Evolutionary conservation across 2,113 vertebrate species (phyloP), one percentile per base, ranked within the genome.

Genomic region (Gracilinanus agilis): DNA sequence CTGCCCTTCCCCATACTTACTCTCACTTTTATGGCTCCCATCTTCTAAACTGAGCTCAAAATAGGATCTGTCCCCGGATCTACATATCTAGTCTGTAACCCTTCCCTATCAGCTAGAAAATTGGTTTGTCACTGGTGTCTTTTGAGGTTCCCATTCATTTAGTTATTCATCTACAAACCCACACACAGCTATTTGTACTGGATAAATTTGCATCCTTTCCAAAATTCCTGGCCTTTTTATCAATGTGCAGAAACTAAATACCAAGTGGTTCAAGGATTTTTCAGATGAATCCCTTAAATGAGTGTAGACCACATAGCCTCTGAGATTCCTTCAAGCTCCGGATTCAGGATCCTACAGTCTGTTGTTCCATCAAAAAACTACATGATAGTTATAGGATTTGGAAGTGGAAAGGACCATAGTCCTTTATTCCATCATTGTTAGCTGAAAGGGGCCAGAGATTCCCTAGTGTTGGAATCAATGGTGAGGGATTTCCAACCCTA

Each of bases 1-100:
- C 9, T 83, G 67, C n/a, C 55, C n/a, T 83, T 94, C 93, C 49
- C 92, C 90, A 54, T n/a, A 61, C 61, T 93, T 40, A 40, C n/a
- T 40, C 21, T 19, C n/a, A 83, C 67, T 27, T 67, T 67, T 11
- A 67, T 67, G 58, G 27, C 58, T 54, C 91, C 53, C 90, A 27
- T 24, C n/a, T 96, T 58, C 54, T 92, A 67, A 92, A 90, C 56
- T 25, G 83, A 90, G 91, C 34, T 27, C 54, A 92, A 49, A 8
- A 24, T 9, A 89, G 2, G 9, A 8, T 23, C n/a, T 27, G 54
- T 21, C 16, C 49, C 61, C 24, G 54, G 34, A 19, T 93, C 54
- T 67, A n/a, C 53, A 83, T 16, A 83, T 40, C n/a, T 83, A 40
- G 19, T 40, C 67, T 40, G n/a, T 83, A 16, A 83, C 40, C 67